A percentile compares a stretch with the other conserved stretches of the same genome.
Conservation (phyloP, 2,888 invertebrate genomes). For the Lapara coniferarum region DNA sequence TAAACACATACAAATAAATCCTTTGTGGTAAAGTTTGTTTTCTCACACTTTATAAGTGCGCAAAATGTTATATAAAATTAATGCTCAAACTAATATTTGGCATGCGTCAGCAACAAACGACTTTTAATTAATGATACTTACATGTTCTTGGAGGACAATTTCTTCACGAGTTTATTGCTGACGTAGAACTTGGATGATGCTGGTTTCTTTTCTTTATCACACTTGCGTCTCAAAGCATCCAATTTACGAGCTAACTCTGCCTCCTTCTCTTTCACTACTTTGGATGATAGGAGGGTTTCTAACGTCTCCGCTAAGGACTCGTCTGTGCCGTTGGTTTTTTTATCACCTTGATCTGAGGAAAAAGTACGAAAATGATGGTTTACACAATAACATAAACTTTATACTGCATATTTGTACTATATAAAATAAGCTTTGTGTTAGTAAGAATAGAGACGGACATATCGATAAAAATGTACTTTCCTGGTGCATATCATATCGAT, state of each 20-base stretch:
- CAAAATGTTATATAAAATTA: too few relatives aligned
- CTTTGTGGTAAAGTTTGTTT: too few relatives aligned
- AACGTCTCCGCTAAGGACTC: constrained; percentile 90
- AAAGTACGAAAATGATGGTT: constrained; percentile 22
- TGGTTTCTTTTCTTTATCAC: constrained; percentile 89
- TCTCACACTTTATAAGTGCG: too few relatives aligned
- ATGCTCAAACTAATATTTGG: too few relatives aligned
- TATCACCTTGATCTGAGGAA: constrained; percentile 46
- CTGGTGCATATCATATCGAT: too few relatives aligned
- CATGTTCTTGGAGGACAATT: constrained; percentile 57
- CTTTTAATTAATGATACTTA: constrained; percentile 36
- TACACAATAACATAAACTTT: neutral
- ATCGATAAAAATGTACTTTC: too few relatives aligned
- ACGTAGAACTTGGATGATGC: constrained; percentile 89
- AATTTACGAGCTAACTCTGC: constrained; percentile 94
- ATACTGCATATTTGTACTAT: too few relatives aligned
- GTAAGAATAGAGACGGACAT: too few relatives aligned
- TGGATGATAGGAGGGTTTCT: constrained; percentile 91
- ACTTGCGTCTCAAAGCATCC: constrained; percentile 91
- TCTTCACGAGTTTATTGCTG: constrained; percentile 52
- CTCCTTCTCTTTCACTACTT: constrained; percentile 92
- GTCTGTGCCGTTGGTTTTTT: constrained; percentile 65
- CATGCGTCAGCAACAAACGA: too few relatives aligned
- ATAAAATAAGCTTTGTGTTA: too few relatives aligned
- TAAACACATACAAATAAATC: too few relatives aligned